Conservation (phyloP, 2,797 vertebrate species). For the Smutsia gigantea region DNA sequence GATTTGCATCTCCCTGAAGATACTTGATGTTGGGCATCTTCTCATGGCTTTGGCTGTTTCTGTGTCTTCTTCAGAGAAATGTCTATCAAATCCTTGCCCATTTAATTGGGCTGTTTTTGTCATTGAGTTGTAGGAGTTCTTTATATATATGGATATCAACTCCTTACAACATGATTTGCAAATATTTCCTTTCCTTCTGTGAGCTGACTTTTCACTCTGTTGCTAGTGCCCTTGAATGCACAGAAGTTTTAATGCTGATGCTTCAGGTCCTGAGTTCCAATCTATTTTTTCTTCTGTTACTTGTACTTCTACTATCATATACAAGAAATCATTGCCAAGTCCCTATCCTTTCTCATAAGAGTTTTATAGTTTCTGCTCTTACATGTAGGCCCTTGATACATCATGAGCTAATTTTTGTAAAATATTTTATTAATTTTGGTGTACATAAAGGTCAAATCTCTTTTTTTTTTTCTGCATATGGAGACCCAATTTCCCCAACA, state of each 20-base stretch:
- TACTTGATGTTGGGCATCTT: fast-evolving
- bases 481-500: background rate
- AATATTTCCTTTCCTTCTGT: too few species aligned
- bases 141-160: background rate
- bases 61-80: background rate
- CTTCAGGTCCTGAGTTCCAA: background rate
- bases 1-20: background rate
- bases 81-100: too few species aligned
- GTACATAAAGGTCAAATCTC: background rate
- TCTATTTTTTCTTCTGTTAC: background rate
- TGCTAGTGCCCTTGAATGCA: background rate
- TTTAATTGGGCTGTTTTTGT: background rate
- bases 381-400: background rate
- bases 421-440: too few species aligned
- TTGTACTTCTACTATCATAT: background rate
- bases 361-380: background rate
- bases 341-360: background rate
- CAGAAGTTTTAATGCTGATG: background rate
- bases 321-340: background rate
- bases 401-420: background rate
- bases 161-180: background rate
- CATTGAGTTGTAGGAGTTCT: background rate
- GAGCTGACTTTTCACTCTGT: background rate
- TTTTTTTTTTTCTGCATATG: background rate
- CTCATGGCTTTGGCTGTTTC: background rate